Base-by-base conservation (phyloP, 1,140 invertebrate genomes). In the Zeugodacus cucurbitae region DNA sequence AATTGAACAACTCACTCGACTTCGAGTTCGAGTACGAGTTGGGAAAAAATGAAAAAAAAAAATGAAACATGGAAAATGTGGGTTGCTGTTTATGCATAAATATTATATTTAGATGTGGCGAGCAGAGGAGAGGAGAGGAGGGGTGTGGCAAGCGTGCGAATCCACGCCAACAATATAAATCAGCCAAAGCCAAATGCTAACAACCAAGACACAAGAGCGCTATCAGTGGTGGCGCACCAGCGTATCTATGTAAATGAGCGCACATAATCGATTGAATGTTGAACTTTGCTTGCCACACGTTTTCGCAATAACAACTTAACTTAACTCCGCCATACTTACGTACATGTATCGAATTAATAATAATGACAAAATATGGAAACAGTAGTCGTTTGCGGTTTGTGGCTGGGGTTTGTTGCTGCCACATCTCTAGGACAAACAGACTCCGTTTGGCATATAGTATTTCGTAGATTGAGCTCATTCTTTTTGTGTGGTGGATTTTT, bases 261-360 rank as follows among this genome's bases (percentile, higher is more conserved):
- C 58, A 62, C 6, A 48, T 82, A 82, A 82, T 82, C 74, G 41
- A 48, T 48, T 48, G 74, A 82, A 29, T 48, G 74, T 48, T 82
- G 74, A 82, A 82, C 74, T 82, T 82, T 82, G 37, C 74, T 54
- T 82, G 74, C 41, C 48, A 26, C 74, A 82, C 74, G 74, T 82
- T 82, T 82, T 82, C 26, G 41, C 26, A n/a, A 82, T 82, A 48
- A 54, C 41, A 82, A 82, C 44, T 82, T 48, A n/a, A 82, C n/a
- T n/a, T n/a, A 48, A 82, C 10, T 54, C 37, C 14, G 20, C 14
- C 48, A 54, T 54, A 54, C 48, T 17, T 20, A 54, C 48, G 74
- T 11, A 48, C 34, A 82, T 82, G 22, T 29, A 82, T 82, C 41
- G 41, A 82, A 82, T 82, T 82, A 82, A 22, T 74, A 74, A 74